phyloP scores from a whole-genome alignment of 37 sponge, comb jelly and placozoan species.

The Chondrosia reniformis region DNA sequence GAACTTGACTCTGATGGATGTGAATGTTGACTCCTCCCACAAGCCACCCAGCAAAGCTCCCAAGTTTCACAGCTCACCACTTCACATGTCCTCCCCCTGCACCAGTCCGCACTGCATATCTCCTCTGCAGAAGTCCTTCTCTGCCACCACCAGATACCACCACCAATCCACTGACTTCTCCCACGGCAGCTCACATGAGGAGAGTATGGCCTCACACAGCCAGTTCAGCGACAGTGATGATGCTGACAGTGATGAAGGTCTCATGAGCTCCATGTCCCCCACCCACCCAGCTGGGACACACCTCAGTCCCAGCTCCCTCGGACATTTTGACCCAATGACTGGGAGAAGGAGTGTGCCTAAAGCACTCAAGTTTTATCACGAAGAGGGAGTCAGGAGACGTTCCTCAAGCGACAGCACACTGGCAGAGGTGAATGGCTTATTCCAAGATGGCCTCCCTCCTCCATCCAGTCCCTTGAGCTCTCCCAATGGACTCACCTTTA shows the following conservation, averaged over 20 bases:
- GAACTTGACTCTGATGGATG: neutral
- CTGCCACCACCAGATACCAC: neutral
- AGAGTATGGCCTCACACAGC: neutral
- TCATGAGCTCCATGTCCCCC: neutral
- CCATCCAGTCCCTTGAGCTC: neutral
- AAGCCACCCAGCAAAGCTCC: neutral
- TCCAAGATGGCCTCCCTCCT: neutral
- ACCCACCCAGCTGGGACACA: neutral
- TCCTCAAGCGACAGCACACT: neutral
- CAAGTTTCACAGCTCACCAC: neutral
- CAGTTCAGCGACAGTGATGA: slow-evolving; percentile 16
- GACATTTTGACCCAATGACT: too few species aligned
- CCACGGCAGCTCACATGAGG: neutral
- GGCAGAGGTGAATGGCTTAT: neutral
- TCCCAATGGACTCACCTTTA: neutral
- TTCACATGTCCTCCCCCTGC: slow-evolving; percentile 5
- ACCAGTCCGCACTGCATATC: slow-evolving; percentile 12
- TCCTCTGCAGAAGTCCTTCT: neutral
- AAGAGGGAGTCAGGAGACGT: neutral
- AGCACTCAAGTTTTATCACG: neutral
- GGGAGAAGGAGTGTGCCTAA: neutral
- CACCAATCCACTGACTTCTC: neutral
- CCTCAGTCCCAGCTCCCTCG: neutral
- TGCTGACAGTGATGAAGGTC: neutral
- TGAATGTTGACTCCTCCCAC: neutral